A percentile compares a stretch with the other conserved stretches of the same genome.
These are phyloP conservation scores for Spea bombifrons DNA, from an alignment of 2,113 vertebrate genomes.

Conservation along the genomic window DNA sequence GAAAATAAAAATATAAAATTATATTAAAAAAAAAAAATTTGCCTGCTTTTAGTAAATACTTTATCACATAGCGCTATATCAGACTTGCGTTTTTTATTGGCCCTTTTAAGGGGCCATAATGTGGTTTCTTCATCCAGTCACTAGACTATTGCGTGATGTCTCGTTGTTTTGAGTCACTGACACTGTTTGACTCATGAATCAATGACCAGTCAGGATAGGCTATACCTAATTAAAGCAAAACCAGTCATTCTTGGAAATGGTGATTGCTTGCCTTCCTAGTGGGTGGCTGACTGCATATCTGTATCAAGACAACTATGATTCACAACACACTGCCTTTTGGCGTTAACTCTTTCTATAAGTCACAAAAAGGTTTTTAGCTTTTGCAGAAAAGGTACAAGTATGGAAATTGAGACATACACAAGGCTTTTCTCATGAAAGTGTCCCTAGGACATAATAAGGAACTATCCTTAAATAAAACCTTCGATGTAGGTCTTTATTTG, in stretches of 20 bases:
- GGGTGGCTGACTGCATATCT: constrained; percentile 29
- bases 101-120: too few species aligned
- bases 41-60: too few species aligned
- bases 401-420: too few species aligned
- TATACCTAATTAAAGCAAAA: constrained; percentile 37
- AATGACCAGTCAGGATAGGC: constrained; percentile 17
- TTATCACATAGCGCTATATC: too few species aligned
- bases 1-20: too few species aligned
- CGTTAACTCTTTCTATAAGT: constrained; percentile 2
- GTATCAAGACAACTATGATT: constrained; percentile 21
- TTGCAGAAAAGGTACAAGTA: too few species aligned
- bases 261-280: constrained; percentile 11
- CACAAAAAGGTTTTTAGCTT: not conserved
- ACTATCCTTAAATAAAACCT: too few species aligned
- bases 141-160: constrained; percentile 40
- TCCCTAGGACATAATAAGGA: too few species aligned
- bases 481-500: too few species aligned
- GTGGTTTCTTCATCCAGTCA: constrained; percentile 7
- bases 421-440: too few species aligned
- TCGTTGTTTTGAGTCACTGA: constrained; percentile 41
- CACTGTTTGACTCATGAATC: constrained; percentile 32
- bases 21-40: too few species aligned
- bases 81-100: too few species aligned
- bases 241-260: constrained; percentile 29
- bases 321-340: constrained; percentile 6